phyloP scores from a whole-genome alignment of 2,888 invertebrate species.

The Iselma pallidipennis region DNA sequence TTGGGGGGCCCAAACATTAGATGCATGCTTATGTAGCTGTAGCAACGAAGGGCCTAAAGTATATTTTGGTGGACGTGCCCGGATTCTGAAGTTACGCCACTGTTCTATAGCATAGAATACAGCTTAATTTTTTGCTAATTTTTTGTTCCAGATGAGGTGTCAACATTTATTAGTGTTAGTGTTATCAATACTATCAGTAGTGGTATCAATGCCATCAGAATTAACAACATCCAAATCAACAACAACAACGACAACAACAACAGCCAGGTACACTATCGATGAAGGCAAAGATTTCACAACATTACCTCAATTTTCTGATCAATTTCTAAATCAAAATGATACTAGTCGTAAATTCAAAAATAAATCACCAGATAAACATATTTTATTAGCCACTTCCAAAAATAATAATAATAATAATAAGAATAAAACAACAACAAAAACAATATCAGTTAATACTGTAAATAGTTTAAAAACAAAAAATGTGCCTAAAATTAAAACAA shows the following conservation, averaged over 20 bases:
- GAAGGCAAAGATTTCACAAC: conserved; percentile 28
- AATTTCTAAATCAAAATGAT: not conserved
- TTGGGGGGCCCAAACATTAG: too few species aligned
- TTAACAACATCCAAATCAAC: conserved; percentile 45
- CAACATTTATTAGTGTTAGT: conserved; percentile 39
- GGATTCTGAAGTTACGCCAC: too few species aligned
- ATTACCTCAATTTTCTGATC: conserved; percentile 28
- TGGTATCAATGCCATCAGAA: conserved; percentile 41
- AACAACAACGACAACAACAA: conserved; percentile 30
- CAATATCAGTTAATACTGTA: conserved; percentile 9
- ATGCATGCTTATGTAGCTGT: too few species aligned
- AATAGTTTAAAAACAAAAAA: conserved; percentile 13
- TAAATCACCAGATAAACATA: too few species aligned
- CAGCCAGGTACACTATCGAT: conserved; percentile 50
- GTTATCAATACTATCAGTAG: conserved; percentile 37
- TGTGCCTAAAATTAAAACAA: conserved; percentile 13
- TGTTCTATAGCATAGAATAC: too few species aligned
- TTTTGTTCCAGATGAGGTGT: conserved; percentile 49
- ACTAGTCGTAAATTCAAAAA: not conserved
- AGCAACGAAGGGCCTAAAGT: too few species aligned
- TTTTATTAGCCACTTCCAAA: not conserved
- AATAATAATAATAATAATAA: not conserved
- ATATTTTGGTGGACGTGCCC: too few species aligned
- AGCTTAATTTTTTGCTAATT: conserved; percentile 16
- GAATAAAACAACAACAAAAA: not conserved